Evolutionary conservation across 1,140 invertebrate genomes (phyloP).

Genomic region (Apis cerana): DNA sequence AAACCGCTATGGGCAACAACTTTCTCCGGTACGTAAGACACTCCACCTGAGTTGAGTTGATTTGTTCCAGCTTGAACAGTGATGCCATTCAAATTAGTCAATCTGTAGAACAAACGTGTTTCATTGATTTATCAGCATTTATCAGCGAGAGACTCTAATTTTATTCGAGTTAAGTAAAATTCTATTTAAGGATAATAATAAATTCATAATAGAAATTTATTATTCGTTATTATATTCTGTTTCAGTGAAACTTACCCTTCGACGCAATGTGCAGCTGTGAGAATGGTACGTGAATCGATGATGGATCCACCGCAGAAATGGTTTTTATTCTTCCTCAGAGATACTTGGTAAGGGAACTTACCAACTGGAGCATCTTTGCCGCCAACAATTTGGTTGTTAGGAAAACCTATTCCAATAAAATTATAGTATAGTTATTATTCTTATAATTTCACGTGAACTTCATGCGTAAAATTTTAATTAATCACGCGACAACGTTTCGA

Average conservation of each 20-base stretch:
- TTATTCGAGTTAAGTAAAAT: too few relatives aligned
- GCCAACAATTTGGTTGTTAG: constrained; percentile 60
- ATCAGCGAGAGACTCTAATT: background rate
- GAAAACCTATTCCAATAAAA: background rate
- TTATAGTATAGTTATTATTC: background rate
- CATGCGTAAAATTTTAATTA: background rate
- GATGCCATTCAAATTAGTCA: background rate
- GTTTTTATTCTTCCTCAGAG: constrained; percentile 72
- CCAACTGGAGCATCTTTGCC: constrained; percentile 65
- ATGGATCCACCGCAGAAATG: constrained; percentile 84
- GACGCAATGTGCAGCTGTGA: constrained; percentile 84
- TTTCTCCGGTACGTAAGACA: constrained; percentile 64
- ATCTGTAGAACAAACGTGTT: background rate
- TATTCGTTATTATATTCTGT: background rate
- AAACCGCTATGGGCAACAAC: constrained; percentile 75
- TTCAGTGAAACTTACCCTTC: constrained; percentile 53
- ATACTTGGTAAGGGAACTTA: constrained; percentile 80
- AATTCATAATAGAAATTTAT: background rate
- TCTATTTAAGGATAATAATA: background rate
- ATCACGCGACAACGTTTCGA: background rate
- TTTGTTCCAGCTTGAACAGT: constrained; percentile 69
- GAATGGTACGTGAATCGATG: constrained; percentile 78
- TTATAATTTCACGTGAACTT: background rate
- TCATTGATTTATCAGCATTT: background rate
- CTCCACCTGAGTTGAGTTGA: constrained; percentile 57